Conservation (phyloP, 2,113 vertebrate genomes). For the Rattus rattus region DNA sequence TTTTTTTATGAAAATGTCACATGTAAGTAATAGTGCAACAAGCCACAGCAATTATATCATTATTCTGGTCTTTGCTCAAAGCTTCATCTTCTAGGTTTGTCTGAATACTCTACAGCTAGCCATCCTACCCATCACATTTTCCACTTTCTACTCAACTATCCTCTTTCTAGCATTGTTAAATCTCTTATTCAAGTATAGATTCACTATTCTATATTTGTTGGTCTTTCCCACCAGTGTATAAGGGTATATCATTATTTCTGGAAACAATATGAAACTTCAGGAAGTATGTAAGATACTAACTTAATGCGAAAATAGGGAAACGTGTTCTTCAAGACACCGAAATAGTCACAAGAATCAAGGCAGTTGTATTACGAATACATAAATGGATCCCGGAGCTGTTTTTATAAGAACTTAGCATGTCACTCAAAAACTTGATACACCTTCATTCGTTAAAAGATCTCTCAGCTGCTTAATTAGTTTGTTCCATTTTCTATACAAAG, state of each 20-base stretch:
- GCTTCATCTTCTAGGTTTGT: neutral
- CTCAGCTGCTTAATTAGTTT: neutral
- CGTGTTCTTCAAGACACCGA: neutral
- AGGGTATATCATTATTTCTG: neutral
- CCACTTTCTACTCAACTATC: neutral
- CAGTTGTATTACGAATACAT: neutral
- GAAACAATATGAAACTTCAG: neutral
- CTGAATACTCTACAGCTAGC: neutral
- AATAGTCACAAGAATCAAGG: neutral
- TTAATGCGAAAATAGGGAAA: neutral
- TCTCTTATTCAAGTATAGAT: neutral
- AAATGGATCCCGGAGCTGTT: neutral
- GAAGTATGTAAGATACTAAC: slow-evolving; percentile 16
- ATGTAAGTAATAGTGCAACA: neutral
- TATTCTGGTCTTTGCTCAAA: neutral
- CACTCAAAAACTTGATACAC: neutral
- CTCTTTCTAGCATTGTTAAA: neutral
- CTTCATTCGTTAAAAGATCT: slow-evolving; percentile 13
- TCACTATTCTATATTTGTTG: neutral
- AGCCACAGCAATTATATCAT: neutral
- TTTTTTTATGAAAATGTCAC: neutral
- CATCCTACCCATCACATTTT: accelerated
- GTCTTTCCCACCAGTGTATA: neutral
- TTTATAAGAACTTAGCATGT: neutral
- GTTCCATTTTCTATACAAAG: neutral